These are phyloP conservation scores for Cylloceria caligata DNA, from an alignment of 2,888 invertebrate genomes.

Conservation along the genomic window DNA sequence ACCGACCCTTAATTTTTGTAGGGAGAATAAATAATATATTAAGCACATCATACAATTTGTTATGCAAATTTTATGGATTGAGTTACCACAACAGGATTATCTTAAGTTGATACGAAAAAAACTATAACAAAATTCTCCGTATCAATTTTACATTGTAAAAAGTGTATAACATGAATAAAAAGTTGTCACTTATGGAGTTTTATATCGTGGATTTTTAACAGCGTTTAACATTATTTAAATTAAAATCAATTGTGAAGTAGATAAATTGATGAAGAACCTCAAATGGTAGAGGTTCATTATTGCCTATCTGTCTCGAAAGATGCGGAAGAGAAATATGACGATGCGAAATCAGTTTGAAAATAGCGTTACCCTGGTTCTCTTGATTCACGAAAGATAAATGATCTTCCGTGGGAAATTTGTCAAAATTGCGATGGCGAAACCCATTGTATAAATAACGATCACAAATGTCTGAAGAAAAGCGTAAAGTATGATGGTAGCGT, in stretches of 20 bases:
- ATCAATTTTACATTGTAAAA: too few species aligned
- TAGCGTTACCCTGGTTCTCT: neutral
- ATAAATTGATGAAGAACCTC: neutral
- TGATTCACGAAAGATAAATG: conserved; percentile 18
- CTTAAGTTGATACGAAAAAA: too few species aligned
- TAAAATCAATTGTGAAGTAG: neutral
- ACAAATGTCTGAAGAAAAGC: conserved; percentile 40
- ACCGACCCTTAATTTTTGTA: too few species aligned
- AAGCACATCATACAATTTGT: too few species aligned
- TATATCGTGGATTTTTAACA: too few species aligned
- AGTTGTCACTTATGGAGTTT: too few species aligned
- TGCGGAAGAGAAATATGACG: neutral
- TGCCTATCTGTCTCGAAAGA: neutral
- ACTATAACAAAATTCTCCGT: too few species aligned
- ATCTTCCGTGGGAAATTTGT: conserved; percentile 18
- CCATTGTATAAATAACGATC: conserved; percentile 47
- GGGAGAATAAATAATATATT: too few species aligned
- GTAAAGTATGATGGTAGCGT: conserved; percentile 38
- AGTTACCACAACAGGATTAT: too few species aligned
- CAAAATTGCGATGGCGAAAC: conserved; percentile 10
- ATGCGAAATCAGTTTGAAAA: conserved; percentile 21
- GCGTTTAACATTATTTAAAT: neutral
- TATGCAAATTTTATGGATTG: too few species aligned
- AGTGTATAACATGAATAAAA: too few species aligned
- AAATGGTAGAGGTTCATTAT: neutral